Evolutionary conservation across 2,888 invertebrate genomes (phyloP), one percentile per base, ranked within the genome.

Genomic region (Hydrotaea diabolus): DNA sequence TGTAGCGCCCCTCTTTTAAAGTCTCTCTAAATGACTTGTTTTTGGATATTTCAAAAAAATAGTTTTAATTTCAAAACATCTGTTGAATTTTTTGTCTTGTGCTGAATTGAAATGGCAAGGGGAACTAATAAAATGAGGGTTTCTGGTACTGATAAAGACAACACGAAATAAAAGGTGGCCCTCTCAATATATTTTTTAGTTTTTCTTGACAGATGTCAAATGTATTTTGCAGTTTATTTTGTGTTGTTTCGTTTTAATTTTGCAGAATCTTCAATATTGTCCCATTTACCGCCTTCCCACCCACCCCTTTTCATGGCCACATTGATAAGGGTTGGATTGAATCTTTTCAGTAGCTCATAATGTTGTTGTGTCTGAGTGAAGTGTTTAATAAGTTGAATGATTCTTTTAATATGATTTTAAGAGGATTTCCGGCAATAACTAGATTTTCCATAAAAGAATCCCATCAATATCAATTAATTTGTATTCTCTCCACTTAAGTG

Each of bases 321-420:
- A 31, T 31, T 39, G 39, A 11, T 1, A 13, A 39, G 39, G 39
- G 39, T 39, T 1, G 13, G 39, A 13, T 39, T 39, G 39, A 13
- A 2, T 39, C 9, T 39, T 31, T 31, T 31, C 31, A 31, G 13
- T 39, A 8, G 39, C 8, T 11, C 39, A 8, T 39, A 3, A 36
- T 36, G 36, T 36, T 36, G 36, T 36, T 36, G 7, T 66, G 7
- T 2, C 66, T 36, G 31, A 3, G 17, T 77, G 53, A 79, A 85
- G 79, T 79, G 77, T 73, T 85, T 85, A 77, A 77, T 55, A 75
- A 78, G 57, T 66, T 72, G 49, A 49, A 39, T 79, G 59, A 76
- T 64, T 66, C 39, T 66, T 46, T 59, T 43, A 66, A 81, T 78
- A 19, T 55, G 36, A 57, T 77, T 77, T 72, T 36, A 75, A 80